A percentile compares a stretch with the other conserved stretches of the same genome.
These are phyloP conservation scores for Pachyseris speciosa DNA, from an alignment of 64 coral and sea anemone genomes.

Conservation along the genomic window DNA sequence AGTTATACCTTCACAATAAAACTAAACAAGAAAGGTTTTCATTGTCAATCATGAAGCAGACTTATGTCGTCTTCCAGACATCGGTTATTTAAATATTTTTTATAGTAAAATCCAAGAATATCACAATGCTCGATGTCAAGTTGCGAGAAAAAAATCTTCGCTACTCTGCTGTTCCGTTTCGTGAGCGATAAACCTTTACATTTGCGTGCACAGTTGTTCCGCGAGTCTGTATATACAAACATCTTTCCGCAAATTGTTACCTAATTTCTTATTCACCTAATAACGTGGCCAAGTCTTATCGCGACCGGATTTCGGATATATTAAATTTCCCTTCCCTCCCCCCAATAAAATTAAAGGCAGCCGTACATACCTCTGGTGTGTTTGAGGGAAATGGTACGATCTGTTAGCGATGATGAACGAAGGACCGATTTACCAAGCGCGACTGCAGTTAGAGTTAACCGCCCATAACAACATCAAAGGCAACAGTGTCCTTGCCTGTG, in stretches of 20 bases:
- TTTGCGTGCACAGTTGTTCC: neutral
- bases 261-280: conserved; percentile 40
- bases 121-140: neutral
- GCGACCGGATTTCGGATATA: neutral
- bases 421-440: neutral
- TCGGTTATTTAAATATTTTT: neutral
- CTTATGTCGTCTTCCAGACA: neutral
- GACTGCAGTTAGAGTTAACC: neutral
- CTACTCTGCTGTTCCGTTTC: neutral
- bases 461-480: conserved; percentile 33
- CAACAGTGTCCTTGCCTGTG: neutral
- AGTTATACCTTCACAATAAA: neutral
- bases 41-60: neutral
- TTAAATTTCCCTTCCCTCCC: neutral
- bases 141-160: neutral
- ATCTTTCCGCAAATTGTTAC: conserved; percentile 19
- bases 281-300: neutral
- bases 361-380: neutral
- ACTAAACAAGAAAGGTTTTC: neutral
- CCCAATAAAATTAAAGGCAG: neutral
- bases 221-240: neutral
- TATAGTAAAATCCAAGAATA: neutral
- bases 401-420: neutral
- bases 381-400: neutral
- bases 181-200: neutral